phyloP scores from a whole-genome alignment of 2,113 vertebrate genomes.

The Leucoraja erinaceus region DNA sequence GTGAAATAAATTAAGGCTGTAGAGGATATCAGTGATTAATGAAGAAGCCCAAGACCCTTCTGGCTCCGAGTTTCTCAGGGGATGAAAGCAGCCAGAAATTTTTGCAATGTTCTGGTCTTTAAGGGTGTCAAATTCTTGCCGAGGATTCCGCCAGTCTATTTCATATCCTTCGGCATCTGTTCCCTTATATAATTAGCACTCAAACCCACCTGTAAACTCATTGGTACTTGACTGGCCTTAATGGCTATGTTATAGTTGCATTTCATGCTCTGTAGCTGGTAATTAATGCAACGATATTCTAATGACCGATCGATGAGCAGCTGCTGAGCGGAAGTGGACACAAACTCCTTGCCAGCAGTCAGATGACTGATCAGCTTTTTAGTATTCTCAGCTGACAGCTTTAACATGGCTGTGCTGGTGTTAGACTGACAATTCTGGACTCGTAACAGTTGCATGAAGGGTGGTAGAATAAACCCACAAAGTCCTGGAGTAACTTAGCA shows the following conservation, averaged over 20 bases:
- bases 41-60: conserved; percentile 26
- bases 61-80: conserved; percentile 36
- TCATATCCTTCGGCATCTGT: conserved; percentile 49
- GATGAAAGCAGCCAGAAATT: conserved; percentile 33
- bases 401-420: background rate
- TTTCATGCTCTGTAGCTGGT: conserved; percentile 16
- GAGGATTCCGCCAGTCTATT: conserved; percentile 44
- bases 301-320: conserved; percentile 23
- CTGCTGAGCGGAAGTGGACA: background rate
- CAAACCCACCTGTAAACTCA: conserved; percentile 45
- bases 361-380: background rate
- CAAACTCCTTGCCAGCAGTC: background rate
- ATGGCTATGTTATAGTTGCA: conserved; percentile 1
- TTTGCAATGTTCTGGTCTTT: conserved; percentile 40
- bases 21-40: conserved; percentile 27
- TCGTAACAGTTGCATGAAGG: background rate
- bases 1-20: conserved; percentile 43
- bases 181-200: conserved; percentile 45
- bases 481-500: too few species aligned
- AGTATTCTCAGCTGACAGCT: conserved; percentile 11
- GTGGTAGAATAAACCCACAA: background rate
- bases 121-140: conserved; percentile 30
- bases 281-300: conserved; percentile 28
- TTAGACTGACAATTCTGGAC: conserved; percentile 1
- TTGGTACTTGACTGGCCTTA: background rate